Conservation (phyloP, 2,888 invertebrate genomes). For the Clostera curtula region DNA sequence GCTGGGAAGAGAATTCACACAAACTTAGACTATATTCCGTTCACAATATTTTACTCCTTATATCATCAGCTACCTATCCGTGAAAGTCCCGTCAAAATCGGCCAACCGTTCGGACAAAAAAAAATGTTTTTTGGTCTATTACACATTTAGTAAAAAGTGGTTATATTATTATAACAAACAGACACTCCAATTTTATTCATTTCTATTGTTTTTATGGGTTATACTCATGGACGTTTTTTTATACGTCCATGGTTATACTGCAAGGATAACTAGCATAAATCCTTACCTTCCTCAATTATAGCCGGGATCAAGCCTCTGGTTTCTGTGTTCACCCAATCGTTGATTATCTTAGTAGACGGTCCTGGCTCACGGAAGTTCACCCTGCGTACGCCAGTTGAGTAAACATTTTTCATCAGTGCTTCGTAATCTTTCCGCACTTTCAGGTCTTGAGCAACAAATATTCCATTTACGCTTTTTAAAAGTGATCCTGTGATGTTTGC, state of each 20-base stretch:
- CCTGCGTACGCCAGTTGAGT: slow-evolving; percentile 58
- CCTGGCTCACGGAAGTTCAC: slow-evolving; percentile 67
- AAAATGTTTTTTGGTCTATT: too few species aligned
- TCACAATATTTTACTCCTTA: not conserved
- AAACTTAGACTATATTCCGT: not conserved
- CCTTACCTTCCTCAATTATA: slow-evolving; percentile 70
- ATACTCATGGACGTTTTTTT: too few species aligned
- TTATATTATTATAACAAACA: too few species aligned
- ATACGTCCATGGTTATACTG: too few species aligned
- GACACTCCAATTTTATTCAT: too few species aligned
- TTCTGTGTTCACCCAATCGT: slow-evolving; percentile 73
- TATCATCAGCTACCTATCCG: not conserved
- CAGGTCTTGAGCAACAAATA: slow-evolving; percentile 61
- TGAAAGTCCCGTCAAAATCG: not conserved
- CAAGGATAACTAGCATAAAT: too few species aligned
- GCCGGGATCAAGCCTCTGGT: slow-evolving; percentile 74
- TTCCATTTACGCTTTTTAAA: slow-evolving; percentile 61
- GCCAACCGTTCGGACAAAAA: not conserved
- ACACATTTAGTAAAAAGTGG: too few species aligned
- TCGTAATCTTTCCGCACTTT: slow-evolving; percentile 56
- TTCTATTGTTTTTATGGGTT: too few species aligned
- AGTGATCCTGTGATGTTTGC: slow-evolving; percentile 32
- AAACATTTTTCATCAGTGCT: slow-evolving; percentile 52
- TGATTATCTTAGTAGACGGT: slow-evolving; percentile 62
- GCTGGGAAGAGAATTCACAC: slow-evolving; percentile 52